Conservation (phyloP, 23 tunicate genomes). For the Trididemnum clinides region DNA sequence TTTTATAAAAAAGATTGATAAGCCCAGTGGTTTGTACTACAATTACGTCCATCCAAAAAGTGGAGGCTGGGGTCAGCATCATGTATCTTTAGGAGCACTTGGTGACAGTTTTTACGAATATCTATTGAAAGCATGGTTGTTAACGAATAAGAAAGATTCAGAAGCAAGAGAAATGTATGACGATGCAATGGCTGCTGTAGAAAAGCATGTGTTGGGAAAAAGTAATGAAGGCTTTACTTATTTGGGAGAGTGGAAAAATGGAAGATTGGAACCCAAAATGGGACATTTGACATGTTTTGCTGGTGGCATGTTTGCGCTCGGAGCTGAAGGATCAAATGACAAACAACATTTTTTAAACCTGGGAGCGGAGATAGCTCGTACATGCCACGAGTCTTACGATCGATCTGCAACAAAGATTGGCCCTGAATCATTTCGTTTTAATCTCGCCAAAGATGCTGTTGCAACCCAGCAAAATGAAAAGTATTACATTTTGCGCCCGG, state of each 20-base stretch:
- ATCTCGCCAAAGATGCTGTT: constrained; percentile 63
- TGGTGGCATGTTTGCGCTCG: constrained; percentile 97
- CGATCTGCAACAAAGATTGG: constrained; percentile 72
- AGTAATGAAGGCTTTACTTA: constrained; percentile 82
- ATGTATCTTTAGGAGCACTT: constrained; percentile 93
- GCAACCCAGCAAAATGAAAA: constrained; percentile 74
- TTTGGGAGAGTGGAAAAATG: constrained; percentile 74
- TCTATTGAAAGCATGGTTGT: constrained; percentile 80
- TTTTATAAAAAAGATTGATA: constrained; percentile 63
- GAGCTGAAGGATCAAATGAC: constrained; percentile 73
- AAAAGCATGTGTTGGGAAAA: constrained; percentile 63
- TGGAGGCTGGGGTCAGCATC: constrained; percentile 93
- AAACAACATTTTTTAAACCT: constrained; percentile 72
- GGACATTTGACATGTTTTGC: constrained; percentile 96
- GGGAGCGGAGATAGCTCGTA: constrained; percentile 86
- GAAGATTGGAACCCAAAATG: constrained; percentile 89
- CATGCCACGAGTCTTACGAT: constrained; percentile 94
- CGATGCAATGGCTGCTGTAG: constrained; percentile 77
- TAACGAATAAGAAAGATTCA: constrained; percentile 70
- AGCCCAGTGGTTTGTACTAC: constrained; percentile 83
- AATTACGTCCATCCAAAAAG: constrained; percentile 89
- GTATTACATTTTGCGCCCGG: constrained; percentile 95
- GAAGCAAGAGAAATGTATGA: constrained; percentile 85
- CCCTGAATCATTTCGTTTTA: constrained; percentile 82
- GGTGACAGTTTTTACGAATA: constrained; percentile 99